Evolutionary conservation across 2,797 vertebrate genomes (phyloP).

Genomic region (Hippopotamyrus pictus): DNA sequence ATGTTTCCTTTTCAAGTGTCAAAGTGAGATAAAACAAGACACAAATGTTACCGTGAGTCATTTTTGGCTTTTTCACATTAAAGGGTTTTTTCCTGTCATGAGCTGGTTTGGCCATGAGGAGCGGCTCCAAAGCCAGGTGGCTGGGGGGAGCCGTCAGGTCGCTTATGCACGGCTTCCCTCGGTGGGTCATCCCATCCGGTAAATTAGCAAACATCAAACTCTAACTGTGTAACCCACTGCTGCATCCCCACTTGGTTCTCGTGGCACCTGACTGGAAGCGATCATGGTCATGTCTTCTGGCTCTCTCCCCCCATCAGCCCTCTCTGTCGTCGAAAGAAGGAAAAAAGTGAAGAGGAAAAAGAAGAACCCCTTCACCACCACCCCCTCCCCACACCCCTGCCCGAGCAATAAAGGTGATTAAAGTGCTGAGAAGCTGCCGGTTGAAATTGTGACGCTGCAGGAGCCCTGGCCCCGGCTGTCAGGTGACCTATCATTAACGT

Average conservation of each 20-base stretch:
- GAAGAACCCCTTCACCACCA: neutral
- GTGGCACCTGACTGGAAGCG: neutral
- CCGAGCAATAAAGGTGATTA: neutral
- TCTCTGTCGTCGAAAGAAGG: neutral
- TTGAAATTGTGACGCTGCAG: neutral
- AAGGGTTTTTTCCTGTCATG: slow-evolving; percentile 25
- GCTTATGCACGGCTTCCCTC: slow-evolving; percentile 23
- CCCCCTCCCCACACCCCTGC: neutral
- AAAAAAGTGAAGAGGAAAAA: neutral
- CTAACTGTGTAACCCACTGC: slow-evolving; percentile 38
- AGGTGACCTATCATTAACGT: neutral
- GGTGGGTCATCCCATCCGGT: neutral
- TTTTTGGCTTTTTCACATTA: slow-evolving; percentile 28
- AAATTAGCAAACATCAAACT: slow-evolving; percentile 53
- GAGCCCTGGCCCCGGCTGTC: neutral
- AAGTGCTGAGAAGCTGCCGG: neutral
- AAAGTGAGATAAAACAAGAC: slow-evolving; percentile 24
- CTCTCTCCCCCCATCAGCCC: neutral
- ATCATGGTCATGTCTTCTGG: neutral
- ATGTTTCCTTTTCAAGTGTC: slow-evolving; percentile 46
- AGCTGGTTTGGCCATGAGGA: slow-evolving; percentile 12
- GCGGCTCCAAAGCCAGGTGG: slow-evolving; percentile 27
- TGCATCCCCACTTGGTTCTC: neutral
- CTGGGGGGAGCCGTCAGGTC: slow-evolving; percentile 18
- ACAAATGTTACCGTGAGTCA: slow-evolving; percentile 38